phyloP scores from a whole-genome alignment of 2,797 vertebrate genomes.

The Crenuchus spilurus region DNA sequence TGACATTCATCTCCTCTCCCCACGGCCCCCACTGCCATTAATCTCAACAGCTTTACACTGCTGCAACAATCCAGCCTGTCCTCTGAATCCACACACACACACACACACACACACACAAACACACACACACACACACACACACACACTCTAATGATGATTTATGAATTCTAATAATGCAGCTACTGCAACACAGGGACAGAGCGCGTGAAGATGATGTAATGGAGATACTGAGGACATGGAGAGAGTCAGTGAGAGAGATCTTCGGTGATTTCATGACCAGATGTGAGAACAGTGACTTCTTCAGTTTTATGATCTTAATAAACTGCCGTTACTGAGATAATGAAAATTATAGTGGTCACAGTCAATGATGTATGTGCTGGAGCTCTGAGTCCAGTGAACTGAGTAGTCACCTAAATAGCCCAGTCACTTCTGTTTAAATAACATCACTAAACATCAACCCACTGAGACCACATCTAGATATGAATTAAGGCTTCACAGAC shows the following conservation, averaged over 20 bases:
- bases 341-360: neutral
- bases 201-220: conserved; percentile 33
- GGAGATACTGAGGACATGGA: conserved; percentile 14
- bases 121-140: conserved; percentile 1
- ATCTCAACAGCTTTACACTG: conserved; percentile 40
- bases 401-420: no score
- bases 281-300: neutral
- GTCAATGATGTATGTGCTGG: no score
- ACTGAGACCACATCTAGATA: no score
- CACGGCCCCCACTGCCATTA: conserved; percentile 8
- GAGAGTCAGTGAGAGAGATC: neutral
- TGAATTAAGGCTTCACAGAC: no score
- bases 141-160: conserved; percentile 59
- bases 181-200: conserved; percentile 55
- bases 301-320: conserved; percentile 23
- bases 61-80: neutral
- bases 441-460: no score
- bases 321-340: conserved; percentile 2
- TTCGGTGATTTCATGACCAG: neutral
- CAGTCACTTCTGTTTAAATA: no score
- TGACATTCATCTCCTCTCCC: conserved; percentile 28
- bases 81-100: neutral
- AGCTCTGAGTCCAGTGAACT: no score
- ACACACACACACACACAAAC: conserved; percentile 14
- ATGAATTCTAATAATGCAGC: conserved; percentile 70